Evolutionary conservation across 1,140 invertebrate species (phyloP).

Genomic region (Bombus huntii): DNA sequence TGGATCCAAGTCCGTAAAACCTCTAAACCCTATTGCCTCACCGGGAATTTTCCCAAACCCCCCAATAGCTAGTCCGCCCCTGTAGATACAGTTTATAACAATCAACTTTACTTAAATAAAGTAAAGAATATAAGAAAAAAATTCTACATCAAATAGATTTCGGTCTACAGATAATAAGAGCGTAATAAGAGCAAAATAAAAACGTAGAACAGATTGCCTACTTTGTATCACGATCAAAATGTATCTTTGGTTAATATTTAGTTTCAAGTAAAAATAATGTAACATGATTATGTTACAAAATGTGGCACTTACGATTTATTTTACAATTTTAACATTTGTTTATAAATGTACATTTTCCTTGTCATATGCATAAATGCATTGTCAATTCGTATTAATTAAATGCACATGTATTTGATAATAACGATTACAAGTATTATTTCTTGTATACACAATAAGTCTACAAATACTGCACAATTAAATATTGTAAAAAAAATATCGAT

Average conservation of each 20-base stretch:
- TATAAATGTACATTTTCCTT: slow-evolving; percentile 25
- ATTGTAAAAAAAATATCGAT: not conserved
- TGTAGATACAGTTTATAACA: not conserved
- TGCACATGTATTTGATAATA: slow-evolving; percentile 17
- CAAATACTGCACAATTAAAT: not conserved
- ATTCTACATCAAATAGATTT: not conserved
- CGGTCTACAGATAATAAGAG: not conserved
- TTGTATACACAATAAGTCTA: not conserved
- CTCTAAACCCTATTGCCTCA: no score
- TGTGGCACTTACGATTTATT: slow-evolving; percentile 32
- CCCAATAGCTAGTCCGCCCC: no score
- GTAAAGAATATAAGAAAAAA: not conserved
- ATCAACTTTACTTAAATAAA: not conserved
- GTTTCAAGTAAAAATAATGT: slow-evolving; percentile 1
- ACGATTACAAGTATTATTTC: not conserved
- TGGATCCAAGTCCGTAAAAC: no score
- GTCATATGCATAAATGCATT: no score
- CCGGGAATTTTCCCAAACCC: no score
- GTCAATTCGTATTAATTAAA: slow-evolving; percentile 22
- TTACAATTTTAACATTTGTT: slow-evolving; percentile 12
- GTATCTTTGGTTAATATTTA: slow-evolving; percentile 23
- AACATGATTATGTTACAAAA: slow-evolving; percentile 9
- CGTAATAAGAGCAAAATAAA: not conserved
- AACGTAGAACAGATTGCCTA: not conserved
- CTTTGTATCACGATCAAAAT: not conserved